Evolutionary conservation across 2,888 invertebrate genomes (phyloP), one percentile per base, ranked within the genome.

Genomic region (Cryptus armator): DNA sequence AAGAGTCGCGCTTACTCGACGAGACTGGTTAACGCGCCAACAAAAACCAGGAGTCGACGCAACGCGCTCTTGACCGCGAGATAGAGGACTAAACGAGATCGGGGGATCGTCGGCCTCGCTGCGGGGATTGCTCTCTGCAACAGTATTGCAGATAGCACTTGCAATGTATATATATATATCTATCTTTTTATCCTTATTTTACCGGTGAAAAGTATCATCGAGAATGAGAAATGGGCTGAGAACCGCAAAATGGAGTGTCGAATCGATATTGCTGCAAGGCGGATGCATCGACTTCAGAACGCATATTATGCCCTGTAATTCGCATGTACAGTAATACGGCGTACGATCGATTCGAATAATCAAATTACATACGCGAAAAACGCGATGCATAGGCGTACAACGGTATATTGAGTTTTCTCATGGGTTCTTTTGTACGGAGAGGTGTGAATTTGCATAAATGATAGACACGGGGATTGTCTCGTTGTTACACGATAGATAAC

Each of bases 41-140:
- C 89, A 89, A 89, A 88, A 89, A 89, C 89, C 87, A 85, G 88
- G 86, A 89, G 88, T 87, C 86, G 86, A 87, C 86, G 85, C 86
- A 80, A 83, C 76, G 59, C 24, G 79, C 72, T 79, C 83, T 83
- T 67, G 53, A 72, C 85, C 85, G 62, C 85, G 76, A 81, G 74
- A 56, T 70, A 66, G 62, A 66, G 19, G 37, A 68, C 84, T 74
- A 70, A 85, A 85, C 85, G 85, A 85, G 85, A 85, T 67, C 82
- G 76, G 59, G 80, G 78, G 80, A 83, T 85, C 85, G 85, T 85
- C 85, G 83, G 85, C 83, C 85, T 85, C 85, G 80, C 37, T 37
- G 59, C 76, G 48, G 74, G 53, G 81, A 83, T 77, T 37, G 37
- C 37, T 37, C 37, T 79, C 48, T 62, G 77, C 44, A 76, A 77